Percentiles rank a stretch among this genome's conserved stretches.
phyloP scores from a whole-genome alignment of 2,888 invertebrate species.

The Luperina nickerlii region DNA sequence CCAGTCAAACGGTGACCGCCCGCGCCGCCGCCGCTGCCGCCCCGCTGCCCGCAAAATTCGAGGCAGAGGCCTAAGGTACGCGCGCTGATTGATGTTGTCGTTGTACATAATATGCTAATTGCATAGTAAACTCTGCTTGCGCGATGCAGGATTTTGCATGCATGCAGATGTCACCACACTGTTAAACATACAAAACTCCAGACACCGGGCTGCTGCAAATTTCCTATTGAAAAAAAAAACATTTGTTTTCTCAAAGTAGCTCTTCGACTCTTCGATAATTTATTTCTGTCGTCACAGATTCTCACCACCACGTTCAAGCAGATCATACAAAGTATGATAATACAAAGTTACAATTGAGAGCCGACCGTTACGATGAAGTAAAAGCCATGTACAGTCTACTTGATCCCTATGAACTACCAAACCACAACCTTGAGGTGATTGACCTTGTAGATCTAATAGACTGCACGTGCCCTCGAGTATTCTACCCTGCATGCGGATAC shows the following conservation, averaged over 20 bases:
- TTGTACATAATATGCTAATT: too few species aligned
- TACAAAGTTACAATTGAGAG: accelerated
- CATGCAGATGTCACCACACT: too few species aligned
- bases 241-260: neutral
- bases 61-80: too few species aligned
- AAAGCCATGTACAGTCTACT: neutral
- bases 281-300: constrained; percentile 18
- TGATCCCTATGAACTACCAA: constrained; percentile 30
- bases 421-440: accelerated
- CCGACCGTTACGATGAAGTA: accelerated
- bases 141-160: too few species aligned
- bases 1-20: too few species aligned
- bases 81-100: too few species aligned
- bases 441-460: neutral
- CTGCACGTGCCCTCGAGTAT: constrained; percentile 70
- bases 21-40: too few species aligned
- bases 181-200: too few species aligned
- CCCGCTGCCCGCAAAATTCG: too few species aligned
- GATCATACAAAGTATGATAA: accelerated
- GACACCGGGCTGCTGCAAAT: neutral
- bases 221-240: neutral
- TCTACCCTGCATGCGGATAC: constrained; percentile 69
- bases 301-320: neutral
- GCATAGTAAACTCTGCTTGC: too few species aligned
- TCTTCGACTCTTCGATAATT: neutral